Base-by-base conservation (phyloP, 2,113 vertebrate genomes). In the Istiophorus platypterus region DNA sequence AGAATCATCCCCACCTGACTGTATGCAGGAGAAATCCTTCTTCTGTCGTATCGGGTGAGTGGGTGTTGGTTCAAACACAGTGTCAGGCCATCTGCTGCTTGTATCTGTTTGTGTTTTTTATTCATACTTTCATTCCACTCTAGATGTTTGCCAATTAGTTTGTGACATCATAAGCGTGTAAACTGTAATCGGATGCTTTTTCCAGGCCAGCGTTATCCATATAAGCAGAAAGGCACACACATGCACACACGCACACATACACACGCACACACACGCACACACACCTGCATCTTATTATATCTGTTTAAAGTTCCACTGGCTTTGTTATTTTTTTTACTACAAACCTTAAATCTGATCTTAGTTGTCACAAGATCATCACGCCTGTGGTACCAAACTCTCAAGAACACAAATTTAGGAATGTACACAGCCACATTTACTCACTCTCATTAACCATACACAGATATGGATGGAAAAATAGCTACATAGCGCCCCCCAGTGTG, bases 21-120 rank as follows among this genome's bases (percentile, higher is more conserved):
- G 95, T 91, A 93, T 96, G 90, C 97, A 97, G 87, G 97, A 98
- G 90, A 99, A 99, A 67, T 98, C 97, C 11, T 99, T 99, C 91
- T 99, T 98, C 88, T 99, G 98, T 88, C 97, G 97, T 4, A 96
- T 99, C 91, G 96, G 98, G 98, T 99, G 88, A 93, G 96, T 89
- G 27, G 29, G 7, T 54, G 49, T 57, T 39, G 61, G 39, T 63
- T 78, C 31, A 61, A 45, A 56, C 15, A 2, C 27, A 2, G 2
- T 11, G 26, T 52, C 3, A 0, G 66, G 41, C 92, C 92, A 93
- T 90, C 91, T 94, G 92, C 82, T 80, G 68, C 78, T 79, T 2
- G 0, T 61, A 56, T 26, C 64, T 61, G 69, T 51, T 49, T 61
- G 41, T 73, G 22, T 29, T 85, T 61, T 83, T 75, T 87, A 93